phyloP scores from a whole-genome alignment of 2,888 invertebrate species.

The Thera obeliscata region DNA sequence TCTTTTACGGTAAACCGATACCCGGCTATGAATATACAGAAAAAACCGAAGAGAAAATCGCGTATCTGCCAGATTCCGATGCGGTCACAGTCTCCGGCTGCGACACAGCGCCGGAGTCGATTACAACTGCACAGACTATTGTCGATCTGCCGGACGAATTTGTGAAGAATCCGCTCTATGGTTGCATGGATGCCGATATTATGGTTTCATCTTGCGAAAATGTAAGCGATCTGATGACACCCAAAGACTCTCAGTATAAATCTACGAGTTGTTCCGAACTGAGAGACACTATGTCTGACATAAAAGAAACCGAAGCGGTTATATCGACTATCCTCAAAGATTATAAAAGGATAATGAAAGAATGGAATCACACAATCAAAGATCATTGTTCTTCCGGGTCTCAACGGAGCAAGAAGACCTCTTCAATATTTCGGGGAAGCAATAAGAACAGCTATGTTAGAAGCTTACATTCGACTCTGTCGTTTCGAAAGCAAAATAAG shows the following conservation, averaged over 20 bases:
- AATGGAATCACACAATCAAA: constrained; percentile 77
- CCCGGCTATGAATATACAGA: constrained; percentile 68
- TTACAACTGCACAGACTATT: constrained; percentile 67
- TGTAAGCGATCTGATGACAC: constrained; percentile 58
- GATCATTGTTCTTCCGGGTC: constrained; percentile 68
- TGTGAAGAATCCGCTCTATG: constrained; percentile 75
- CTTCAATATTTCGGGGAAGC: constrained; percentile 58
- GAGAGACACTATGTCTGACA: constrained; percentile 66
- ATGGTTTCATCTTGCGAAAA: constrained; percentile 63
- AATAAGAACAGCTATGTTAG: constrained; percentile 67
- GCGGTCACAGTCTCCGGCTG: constrained; percentile 70
- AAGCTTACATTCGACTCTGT: constrained; percentile 71
- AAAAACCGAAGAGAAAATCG: constrained; percentile 74
- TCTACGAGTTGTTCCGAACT: constrained; percentile 76
- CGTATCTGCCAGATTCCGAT: constrained; percentile 77
- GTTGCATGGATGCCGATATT: constrained; percentile 66
- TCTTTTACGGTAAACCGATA: constrained; percentile 77
- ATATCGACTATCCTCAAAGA: constrained; percentile 69
- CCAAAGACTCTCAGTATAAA: constrained; percentile 72
- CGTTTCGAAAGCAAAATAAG: constrained; percentile 63
- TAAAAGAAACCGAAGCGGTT: constrained; percentile 59
- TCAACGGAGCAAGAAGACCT: constrained; percentile 58
- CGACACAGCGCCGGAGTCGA: constrained; percentile 67
- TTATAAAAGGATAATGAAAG: constrained; percentile 79
- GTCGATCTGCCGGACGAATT: constrained; percentile 68